Evolutionary conservation across 2,888 invertebrate species (phyloP), one percentile per base, ranked within the genome.

Genomic region (Drosophila leonis): DNA sequence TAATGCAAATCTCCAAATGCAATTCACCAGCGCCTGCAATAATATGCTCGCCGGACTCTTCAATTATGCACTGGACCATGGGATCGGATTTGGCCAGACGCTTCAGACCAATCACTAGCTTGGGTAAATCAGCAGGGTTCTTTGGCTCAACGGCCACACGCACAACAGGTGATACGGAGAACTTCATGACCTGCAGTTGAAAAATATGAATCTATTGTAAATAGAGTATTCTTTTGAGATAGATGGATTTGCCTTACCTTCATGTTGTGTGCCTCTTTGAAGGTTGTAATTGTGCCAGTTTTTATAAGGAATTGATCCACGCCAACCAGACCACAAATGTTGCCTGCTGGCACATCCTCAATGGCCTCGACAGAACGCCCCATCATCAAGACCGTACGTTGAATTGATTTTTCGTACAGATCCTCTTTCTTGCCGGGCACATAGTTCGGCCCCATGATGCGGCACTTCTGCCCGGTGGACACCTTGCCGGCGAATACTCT

Each of bases 361-460:
- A 99, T 99, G 78, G 99, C 98, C 94, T 99, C 99, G 72, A 98
- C 98, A 92, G 98, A 98, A 94, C 99, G 97, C 80, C 99, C 99
- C 99, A 99, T 99, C 99, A 99, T 99, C 91, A 99, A 95, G 93
- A 99, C 98, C 71, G 99, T 99, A 94, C 99, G 97, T 94, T 99
- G 99, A 94, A 99, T 99, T 84, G 98, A 97, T 94, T 99, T 99
- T 94, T 99, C 98, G 92, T 98, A 99, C 92, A 99, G 94, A 95
- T 99, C 99, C 94, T 99, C 99, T 93, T 99, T 99, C 95, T 99
- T 99, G 92, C 99, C 99, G 60, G 98, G 99, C 15, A 95, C 94
- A 94, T 96, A 99, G 95, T 99, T 99, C 89, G 99, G 99, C 82
- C 99, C 99, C 98, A 99, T 99, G 94, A 99, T 99, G 91, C 99